Conservation (phyloP, 1,140 invertebrate species). For the Dermatophagoides farinae region DNA sequence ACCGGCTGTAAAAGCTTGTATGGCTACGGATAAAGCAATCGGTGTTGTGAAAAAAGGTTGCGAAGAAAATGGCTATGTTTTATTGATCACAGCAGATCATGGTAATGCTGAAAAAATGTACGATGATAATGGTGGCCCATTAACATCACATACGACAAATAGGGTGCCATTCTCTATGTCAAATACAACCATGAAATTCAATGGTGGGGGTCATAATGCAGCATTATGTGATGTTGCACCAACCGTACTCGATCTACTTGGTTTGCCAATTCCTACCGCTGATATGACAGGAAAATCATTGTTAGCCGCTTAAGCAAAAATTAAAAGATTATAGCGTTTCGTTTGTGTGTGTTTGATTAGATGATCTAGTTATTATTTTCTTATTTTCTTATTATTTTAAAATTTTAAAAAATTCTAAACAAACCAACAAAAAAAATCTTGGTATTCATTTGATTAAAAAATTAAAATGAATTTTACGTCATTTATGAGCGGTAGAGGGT, state of each 20-base stretch:
- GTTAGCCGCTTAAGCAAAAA: slow-evolving; percentile 11
- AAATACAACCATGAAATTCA: slow-evolving; percentile 20
- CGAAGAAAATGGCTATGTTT: slow-evolving; percentile 25
- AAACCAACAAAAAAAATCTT: too few species aligned
- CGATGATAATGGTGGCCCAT: slow-evolving; percentile 27
- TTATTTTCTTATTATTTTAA: not conserved
- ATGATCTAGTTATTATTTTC: not conserved
- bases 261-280: slow-evolving; percentile 26
- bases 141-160: slow-evolving; percentile 30
- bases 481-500: too few species aligned
- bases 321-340: not conserved
- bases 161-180: slow-evolving; percentile 22
- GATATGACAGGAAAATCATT: slow-evolving; percentile 27
- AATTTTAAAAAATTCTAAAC: not conserved
- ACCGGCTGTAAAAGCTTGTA: slow-evolving; percentile 27
- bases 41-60: slow-evolving; percentile 26
- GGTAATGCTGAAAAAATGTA: slow-evolving; percentile 32
- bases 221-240: slow-evolving; percentile 31
- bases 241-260: slow-evolving; percentile 27
- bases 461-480: too few species aligned
- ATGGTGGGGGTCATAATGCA: slow-evolving; percentile 17
- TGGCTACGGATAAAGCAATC: slow-evolving; percentile 27
- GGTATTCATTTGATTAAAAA: too few species aligned
- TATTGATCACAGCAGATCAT: slow-evolving; percentile 30
- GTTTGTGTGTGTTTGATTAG: not conserved